Base-by-base conservation (phyloP, 2,113 vertebrate genomes). In the Suricata suricatta region DNA sequence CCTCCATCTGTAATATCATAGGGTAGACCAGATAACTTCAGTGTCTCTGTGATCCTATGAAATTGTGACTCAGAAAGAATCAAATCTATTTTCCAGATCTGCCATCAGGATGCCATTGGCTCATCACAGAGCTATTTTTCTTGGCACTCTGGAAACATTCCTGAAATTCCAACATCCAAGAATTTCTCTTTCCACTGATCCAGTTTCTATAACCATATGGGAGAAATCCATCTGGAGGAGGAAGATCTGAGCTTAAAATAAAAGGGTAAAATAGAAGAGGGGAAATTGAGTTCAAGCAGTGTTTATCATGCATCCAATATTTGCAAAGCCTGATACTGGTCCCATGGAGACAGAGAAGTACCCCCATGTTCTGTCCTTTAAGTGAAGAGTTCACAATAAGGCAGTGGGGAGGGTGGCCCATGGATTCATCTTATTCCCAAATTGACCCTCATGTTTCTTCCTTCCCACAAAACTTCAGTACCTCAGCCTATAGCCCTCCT, bases 121-220 rank as follows among this genome's bases (percentile, higher is more conserved):
- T 97, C 88, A 95, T 0, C 8, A 72, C 1, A 84, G 95, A 98
- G 92, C 0, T 68, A 89, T 96, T 95, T 98, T 97, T 97, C 96
- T 98, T 98, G 93, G 97, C 98, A 97, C 98, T 71, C 90, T 97
- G 95, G 96, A 95, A 95, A 96, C 94, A 54, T 98, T 98, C 96
- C 81, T 98, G 54, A 92, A 96, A 98, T 98, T 98, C 98, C 97
- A 97, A 33, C 95, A 93, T 95, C 96, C 71, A 97, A 96, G 71
- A 92, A 96, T 97, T 96, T 97, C 96, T 97, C 84, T 97, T 97
- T 98, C 90, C 94, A 90, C 90, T 91, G 90, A 95, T 96, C 35
- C 93, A 95, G 66, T 97, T 98, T 98, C 98, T 86, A n/a, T 94
- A 96, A 94, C 85, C 95, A 97, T 90, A 97, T 97, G 97, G 88